Evolutionary conservation across 2,797 vertebrate species (phyloP), one percentile per base, ranked within the genome.

Genomic region (Odontamblyopus lacepedii): DNA sequence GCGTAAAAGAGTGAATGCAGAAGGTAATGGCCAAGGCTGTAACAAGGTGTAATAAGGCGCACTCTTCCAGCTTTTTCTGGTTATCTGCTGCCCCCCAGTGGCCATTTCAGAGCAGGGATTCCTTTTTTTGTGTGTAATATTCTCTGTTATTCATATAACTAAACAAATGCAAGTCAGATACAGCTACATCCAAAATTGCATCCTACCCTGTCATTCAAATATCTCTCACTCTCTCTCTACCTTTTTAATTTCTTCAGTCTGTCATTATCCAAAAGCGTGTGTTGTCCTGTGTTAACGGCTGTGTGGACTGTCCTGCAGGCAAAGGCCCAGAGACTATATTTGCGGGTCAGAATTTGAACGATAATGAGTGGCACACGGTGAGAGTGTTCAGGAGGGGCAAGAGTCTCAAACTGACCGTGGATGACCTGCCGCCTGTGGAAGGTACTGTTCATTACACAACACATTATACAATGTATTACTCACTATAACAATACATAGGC

Each of bases 341-440:
- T 95, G 96, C 96, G 70, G 98, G 97, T 94, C 97, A 99, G 95
- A 98, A 97, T 95, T 95, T 99, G 94, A 99, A 99, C 92, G 97
- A 99, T 95, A 98, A 99, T 81, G 97, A 98, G 84, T 99, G 98
- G 98, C 98, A 99, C 95, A 99, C 98, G 7, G 96, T 99, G 32
- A 97, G 97, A 86, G 98, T 99, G 91, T 95, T 96, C 91, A 96
- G 98, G 77, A 95, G 98, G 91, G 98, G 98, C 89, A 98, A 98
- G 93, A 95, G 92, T 91, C 95, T 99, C 94, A 97, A 97, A 94
- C 94, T 99, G 91, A 96, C 95, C 59, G 98, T 98, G 90, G 98
- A 99, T 90, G 97, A 98, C 86, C 95, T 98, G 79, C 94, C 91
- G 81, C 94, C 96, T 3, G 96, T 98, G 89, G 98, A 98, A 97